These are phyloP conservation scores for Xyliphius kryptos DNA, from an alignment of 2,113 vertebrate genomes.

Conservation along the genomic window DNA sequence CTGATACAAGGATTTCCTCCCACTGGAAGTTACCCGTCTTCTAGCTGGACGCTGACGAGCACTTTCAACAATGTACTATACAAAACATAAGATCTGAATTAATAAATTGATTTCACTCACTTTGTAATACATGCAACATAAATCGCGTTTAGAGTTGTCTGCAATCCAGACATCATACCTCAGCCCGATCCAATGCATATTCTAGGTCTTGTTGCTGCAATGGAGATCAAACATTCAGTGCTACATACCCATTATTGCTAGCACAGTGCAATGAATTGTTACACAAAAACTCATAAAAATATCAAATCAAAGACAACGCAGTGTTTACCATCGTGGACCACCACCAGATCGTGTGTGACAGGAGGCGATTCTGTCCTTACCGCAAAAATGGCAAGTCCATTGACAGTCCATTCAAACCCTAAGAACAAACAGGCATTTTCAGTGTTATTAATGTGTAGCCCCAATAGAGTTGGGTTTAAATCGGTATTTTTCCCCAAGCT, in stretches of 20 bases:
- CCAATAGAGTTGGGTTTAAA: no score
- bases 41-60: constrained; percentile 91
- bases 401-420: constrained; percentile 69
- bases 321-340: constrained; percentile 70
- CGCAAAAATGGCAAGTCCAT: constrained; percentile 65
- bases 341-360: constrained; percentile 67
- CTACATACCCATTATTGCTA: no score
- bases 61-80: constrained; percentile 96
- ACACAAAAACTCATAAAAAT: no score
- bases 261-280: no score
- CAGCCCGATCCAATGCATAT: constrained; percentile 95
- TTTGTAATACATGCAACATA: neutral
- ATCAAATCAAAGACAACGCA: no score
- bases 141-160: no score
- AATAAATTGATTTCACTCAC: no score
- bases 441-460: no score
- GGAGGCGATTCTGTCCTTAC: constrained; percentile 65
- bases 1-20: constrained; percentile 95
- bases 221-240: constrained; percentile 25
- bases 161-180: constrained; percentile 78
- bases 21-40: constrained; percentile 81
- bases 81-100: no score
- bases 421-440: constrained; percentile 23
- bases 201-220: constrained; percentile 93
- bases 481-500: no score